Evolutionary conservation across 2,888 invertebrate species (phyloP).

Genomic region (Temnothorax unifasciatus): DNA sequence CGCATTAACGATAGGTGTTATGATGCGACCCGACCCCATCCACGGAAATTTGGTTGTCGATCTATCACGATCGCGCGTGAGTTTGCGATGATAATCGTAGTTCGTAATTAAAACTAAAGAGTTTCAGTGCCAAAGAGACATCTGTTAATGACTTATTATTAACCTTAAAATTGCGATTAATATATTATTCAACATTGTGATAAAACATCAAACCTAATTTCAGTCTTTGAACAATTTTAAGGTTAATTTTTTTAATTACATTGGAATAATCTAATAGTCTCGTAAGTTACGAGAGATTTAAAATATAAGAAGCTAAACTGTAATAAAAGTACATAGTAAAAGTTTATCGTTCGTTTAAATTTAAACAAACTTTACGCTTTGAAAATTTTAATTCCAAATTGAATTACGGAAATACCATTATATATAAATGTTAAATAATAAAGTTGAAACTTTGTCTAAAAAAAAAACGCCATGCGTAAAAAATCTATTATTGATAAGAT

Average conservation of each 20-base stretch:
- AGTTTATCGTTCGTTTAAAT: conserved; percentile 2
- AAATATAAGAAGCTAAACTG: background rate
- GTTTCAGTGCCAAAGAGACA: background rate
- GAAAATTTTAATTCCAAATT: background rate
- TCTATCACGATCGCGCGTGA: conserved; percentile 27
- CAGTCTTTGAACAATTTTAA: background rate
- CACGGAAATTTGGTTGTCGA: conserved; percentile 51
- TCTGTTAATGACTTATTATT: background rate
- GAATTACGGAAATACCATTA: background rate
- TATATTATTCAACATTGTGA: background rate
- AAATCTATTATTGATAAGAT: background rate
- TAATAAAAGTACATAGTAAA: background rate
- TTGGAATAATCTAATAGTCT: background rate
- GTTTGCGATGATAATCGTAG: background rate
- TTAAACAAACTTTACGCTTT: conserved; percentile 1
- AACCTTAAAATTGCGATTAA: background rate
- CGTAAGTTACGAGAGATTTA: background rate
- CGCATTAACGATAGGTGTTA: conserved; percentile 53
- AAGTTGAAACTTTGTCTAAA: too few species aligned
- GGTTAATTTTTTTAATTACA: background rate
- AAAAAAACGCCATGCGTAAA: background rate
- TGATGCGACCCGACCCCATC: conserved; percentile 46
- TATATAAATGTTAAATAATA: background rate
- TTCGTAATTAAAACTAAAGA: background rate
- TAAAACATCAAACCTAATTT: background rate